Evolutionary conservation across 2,113 vertebrate species (phyloP).

Genomic region (Pelobates fuscus): DNA sequence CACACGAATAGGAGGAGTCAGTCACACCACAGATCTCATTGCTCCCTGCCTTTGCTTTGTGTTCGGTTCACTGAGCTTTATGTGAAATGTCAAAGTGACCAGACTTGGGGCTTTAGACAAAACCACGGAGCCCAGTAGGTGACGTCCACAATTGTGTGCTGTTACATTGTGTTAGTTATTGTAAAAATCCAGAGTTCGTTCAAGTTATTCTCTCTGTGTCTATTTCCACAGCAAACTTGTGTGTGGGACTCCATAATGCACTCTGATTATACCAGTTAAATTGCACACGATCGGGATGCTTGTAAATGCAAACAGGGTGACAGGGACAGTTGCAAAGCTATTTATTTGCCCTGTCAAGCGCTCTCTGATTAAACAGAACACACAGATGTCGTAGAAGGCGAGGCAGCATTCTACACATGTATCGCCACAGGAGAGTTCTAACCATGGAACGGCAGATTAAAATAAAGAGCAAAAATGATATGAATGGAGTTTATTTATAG

Average conservation of each 20-base stretch:
- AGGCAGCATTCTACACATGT: no score
- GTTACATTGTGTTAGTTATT: not conserved
- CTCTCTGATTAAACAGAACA: no score
- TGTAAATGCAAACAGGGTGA: no score
- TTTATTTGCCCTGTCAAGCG: no score
- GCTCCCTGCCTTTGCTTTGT: conserved; percentile 4
- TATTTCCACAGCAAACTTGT: not conserved
- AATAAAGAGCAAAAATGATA: not conserved
- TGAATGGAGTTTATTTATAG: not conserved
- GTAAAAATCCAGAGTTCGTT: not conserved
- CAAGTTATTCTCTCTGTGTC: not conserved
- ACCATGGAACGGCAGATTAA: no score
- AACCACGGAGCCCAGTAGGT: no score
- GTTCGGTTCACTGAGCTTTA: not conserved
- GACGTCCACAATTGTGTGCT: not conserved
- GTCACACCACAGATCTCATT: not conserved
- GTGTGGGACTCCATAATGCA: no score
- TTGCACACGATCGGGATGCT: no score
- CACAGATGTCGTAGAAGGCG: no score
- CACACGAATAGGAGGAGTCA: conserved; percentile 22
- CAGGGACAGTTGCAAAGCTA: no score
- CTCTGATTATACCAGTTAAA: no score
- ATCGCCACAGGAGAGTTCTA: no score
- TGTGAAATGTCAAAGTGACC: not conserved
- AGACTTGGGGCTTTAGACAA: not conserved